phyloP scores from a whole-genome alignment of 2,113 vertebrate species.

The Marcusenius ussheri region DNA sequence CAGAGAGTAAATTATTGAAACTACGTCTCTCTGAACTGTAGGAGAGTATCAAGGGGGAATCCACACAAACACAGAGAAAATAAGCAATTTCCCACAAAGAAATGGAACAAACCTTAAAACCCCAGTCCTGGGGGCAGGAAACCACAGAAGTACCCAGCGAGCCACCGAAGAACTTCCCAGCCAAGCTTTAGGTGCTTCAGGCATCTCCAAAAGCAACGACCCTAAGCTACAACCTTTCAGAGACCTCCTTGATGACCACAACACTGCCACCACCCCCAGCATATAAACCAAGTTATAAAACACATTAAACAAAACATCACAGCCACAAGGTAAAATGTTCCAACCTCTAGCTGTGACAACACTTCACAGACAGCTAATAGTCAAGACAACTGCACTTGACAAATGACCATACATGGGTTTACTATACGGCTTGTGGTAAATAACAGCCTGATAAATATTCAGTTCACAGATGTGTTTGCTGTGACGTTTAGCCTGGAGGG shows the following conservation, averaged over 20 bases:
- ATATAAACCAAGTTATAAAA: neutral
- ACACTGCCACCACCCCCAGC: neutral
- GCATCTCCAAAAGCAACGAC: neutral
- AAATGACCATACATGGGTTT: neutral
- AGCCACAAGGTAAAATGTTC: neutral
- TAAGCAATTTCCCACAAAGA: neutral
- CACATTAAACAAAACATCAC: neutral
- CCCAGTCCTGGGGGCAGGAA: neutral
- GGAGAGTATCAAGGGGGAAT: neutral
- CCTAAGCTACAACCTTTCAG: neutral
- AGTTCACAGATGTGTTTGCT: neutral
- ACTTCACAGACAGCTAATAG: neutral
- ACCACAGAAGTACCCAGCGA: neutral
- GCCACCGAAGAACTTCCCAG: neutral
- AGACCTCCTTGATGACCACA: neutral
- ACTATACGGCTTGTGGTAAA: neutral
- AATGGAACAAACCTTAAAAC: neutral
- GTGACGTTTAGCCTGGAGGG: neutral
- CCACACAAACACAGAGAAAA: neutral
- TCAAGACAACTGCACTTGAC: neutral
- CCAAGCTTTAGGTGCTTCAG: neutral
- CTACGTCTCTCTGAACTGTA: neutral
- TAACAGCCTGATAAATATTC: neutral
- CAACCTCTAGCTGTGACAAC: neutral
- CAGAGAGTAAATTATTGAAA: neutral